Evolutionary conservation across 2,113 vertebrate genomes (phyloP).

Genomic region (Ornithorhynchus anatinus): DNA sequence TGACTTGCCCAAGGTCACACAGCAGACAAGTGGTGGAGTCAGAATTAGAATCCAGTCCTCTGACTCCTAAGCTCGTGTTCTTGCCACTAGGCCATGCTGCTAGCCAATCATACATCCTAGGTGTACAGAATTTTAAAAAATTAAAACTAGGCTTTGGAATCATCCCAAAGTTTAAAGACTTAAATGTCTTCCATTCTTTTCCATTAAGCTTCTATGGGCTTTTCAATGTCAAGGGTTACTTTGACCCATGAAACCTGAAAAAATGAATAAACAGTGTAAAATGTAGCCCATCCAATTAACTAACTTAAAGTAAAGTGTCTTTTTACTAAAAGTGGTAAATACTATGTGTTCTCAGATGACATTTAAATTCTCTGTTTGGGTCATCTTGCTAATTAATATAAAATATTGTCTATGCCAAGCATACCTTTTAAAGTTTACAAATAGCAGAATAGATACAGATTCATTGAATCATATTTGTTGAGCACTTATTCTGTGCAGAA

Average conservation of each 20-base stretch:
- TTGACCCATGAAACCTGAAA: conserved; percentile 3
- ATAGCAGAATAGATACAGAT: no score
- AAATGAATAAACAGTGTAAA: not conserved
- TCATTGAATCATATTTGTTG: no score
- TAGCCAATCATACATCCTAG: not conserved
- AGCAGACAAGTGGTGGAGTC: no score
- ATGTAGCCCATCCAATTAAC: conserved; percentile 12
- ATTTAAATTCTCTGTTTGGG: not conserved
- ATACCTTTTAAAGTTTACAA: no score
- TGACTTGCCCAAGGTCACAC: no score
- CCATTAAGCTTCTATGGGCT: not conserved
- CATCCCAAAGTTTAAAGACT: not conserved
- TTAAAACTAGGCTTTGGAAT: not conserved
- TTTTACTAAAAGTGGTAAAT: not conserved
- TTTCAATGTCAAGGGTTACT: conserved; percentile 11
- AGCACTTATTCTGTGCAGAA: no score
- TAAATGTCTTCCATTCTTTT: conserved; percentile 2
- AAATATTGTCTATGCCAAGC: no score
- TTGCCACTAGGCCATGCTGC: no score
- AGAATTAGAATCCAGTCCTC: no score
- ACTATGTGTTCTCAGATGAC: not conserved
- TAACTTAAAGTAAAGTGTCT: conserved; percentile 16
- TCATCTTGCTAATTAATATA: not conserved
- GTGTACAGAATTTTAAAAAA: no score
- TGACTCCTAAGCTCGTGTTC: no score